Evolutionary conservation across 2,888 invertebrate species (phyloP).

Genomic region (Meloe dianella): DNA sequence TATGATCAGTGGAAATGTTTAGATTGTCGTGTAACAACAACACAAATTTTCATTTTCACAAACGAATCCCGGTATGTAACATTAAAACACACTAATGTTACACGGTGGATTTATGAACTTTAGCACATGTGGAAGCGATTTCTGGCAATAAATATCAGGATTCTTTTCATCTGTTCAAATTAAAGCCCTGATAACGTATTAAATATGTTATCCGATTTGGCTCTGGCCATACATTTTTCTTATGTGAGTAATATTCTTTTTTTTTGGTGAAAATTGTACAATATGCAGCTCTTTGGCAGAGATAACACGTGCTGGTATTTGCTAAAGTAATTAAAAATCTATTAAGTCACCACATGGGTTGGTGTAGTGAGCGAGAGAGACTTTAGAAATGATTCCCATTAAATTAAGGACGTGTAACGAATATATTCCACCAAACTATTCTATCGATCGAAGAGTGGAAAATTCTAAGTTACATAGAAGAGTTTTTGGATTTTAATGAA

Average conservation of each 20-base stretch:
- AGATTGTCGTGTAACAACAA: not conserved
- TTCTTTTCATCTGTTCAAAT: constrained; percentile 8
- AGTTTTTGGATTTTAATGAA: not conserved
- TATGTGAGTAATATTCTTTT: not conserved
- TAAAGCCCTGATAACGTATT: constrained; percentile 7
- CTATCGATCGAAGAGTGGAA: not conserved
- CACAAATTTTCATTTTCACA: not conserved
- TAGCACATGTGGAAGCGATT: not conserved
- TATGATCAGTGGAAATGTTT: not conserved
- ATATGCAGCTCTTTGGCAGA: not conserved
- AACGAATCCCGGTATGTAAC: not conserved
- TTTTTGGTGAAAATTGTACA: not conserved
- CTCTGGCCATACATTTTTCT: not conserved
- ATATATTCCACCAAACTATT: not conserved
- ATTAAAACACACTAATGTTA: constrained; percentile 3
- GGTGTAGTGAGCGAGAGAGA: not conserved
- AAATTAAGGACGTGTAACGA: not conserved
- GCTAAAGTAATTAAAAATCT: constrained; percentile 2
- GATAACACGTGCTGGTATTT: constrained; percentile 3
- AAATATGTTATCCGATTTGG: not conserved
- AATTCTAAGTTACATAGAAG: not conserved
- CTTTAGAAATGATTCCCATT: not conserved
- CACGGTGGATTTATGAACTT: not conserved
- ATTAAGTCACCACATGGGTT: constrained; percentile 7
- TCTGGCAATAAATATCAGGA: not conserved